Base-by-base conservation (phyloP, 2,888 invertebrate species). In the Nasonovia ribisnigri region DNA sequence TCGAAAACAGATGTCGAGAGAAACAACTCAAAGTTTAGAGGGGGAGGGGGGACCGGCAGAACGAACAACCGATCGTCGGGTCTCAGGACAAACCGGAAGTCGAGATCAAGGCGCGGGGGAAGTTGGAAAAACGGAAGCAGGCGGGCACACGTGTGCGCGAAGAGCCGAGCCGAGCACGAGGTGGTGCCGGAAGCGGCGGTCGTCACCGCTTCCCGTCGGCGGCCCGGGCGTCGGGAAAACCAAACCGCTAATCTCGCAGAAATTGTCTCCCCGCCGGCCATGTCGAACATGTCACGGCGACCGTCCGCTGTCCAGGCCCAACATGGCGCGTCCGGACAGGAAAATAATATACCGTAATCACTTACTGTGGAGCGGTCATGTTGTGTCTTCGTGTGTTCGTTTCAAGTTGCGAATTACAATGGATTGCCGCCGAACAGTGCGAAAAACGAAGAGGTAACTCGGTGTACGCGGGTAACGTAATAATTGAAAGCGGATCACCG, bases 331-430 rank as follows among this genome's bases (percentile, higher is more conserved):
- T 36, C 26, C 57, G n/a, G 29, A 90, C 20, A 20, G 20, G 1
- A 77, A 94, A 96, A 95, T 93, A 94, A 95, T 95, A 57, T 86
- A 88, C 26, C 16, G 11, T 67, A 42, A 16, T 29, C 13, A 92
- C 92, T 93, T 93, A 93, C 92, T 84, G 84, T 88, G 84, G 43
- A 84, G 57, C 46, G 46, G 84, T 93, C 89, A 92, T 92, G 46
- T 77, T 46, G 77, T 4, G 26, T 46, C 29, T 13, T 46, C 16
- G 86, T 4, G 46, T 29, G 8, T 20, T 6, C 2, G 26, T 24
- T 46, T 46, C 54, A 20, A 5, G 54, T 54, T 54, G 54, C 16
- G 42, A 48, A 11, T 77, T 77, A 36, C 8, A 77, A 77, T 77
- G 20, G 20, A 36, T 5, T 20, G n/a, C 36, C 8, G 36, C 20